These are phyloP conservation scores for Lagria hirta DNA, from an alignment of 2,888 invertebrate genomes.

Conservation along the genomic window DNA sequence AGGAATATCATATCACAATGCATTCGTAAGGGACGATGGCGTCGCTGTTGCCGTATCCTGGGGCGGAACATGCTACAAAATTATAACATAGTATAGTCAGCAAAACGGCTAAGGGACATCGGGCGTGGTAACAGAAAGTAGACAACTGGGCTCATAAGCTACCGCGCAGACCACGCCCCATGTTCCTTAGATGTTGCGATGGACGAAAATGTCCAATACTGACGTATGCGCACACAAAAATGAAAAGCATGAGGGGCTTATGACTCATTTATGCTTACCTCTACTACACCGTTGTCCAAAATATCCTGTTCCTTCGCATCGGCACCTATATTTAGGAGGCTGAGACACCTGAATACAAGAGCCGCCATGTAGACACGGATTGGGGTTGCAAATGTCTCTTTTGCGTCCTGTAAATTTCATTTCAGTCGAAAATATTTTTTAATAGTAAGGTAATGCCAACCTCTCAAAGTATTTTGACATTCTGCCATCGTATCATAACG, in stretches of 20 bases:
- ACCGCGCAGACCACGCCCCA: no score
- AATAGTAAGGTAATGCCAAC: no score
- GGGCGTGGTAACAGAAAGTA: no score
- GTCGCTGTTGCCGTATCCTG: constrained; percentile 52
- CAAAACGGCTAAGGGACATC: no score
- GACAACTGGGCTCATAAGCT: no score
- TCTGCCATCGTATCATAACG: constrained; percentile 62
- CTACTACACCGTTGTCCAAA: constrained; percentile 71
- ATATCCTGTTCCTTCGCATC: constrained; percentile 74
- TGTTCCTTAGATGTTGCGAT: no score
- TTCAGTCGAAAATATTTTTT: no score
- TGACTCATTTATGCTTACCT: no score
- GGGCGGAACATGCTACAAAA: constrained; percentile 64
- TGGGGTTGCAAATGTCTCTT: constrained; percentile 65
- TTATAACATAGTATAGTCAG: constrained; percentile 2
- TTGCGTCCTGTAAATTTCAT: constrained; percentile 49
- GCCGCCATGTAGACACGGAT: constrained; percentile 66
- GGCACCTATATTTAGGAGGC: constrained; percentile 66
- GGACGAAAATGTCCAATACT: no score
- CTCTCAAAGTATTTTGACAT: constrained; percentile 65
- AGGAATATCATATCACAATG: constrained; percentile 62
- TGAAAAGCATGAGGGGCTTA: no score
- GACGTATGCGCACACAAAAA: no score
- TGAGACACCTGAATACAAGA: constrained; percentile 69
- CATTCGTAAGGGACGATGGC: constrained; percentile 67